Percentiles rank a stretch among this genome's conserved stretches.
Conservation (phyloP, 2,888 invertebrate species). For the Caprella mutica region DNA sequence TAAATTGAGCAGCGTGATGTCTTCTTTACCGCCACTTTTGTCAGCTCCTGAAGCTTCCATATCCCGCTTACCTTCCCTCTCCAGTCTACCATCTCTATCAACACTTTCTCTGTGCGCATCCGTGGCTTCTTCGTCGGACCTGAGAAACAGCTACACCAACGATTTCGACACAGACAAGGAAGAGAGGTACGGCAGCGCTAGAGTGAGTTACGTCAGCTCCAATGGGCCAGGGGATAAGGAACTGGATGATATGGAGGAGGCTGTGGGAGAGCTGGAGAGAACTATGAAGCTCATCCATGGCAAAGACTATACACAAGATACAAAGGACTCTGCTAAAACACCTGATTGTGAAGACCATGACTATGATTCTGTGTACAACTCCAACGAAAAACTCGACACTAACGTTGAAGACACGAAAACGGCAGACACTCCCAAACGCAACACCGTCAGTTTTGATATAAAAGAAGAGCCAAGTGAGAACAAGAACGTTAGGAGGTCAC, state of each 20-base stretch:
- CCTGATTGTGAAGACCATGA: conserved; percentile 6
- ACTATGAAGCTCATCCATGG: conserved; percentile 3
- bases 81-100: conserved; percentile 2
- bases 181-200: too few relatives aligned
- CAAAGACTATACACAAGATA: not conserved
- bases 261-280: not conserved
- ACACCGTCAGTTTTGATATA: conserved; percentile 2
- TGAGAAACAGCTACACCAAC: too few relatives aligned
- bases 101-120: not conserved
- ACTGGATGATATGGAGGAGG: conserved; percentile 4
- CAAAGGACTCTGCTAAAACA: too few relatives aligned
- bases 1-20: too few relatives aligned
- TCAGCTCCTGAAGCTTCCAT: not conserved
- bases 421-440: not conserved
- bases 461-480: not conserved
- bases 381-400: not conserved
- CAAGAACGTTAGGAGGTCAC: not conserved
- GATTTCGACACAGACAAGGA: too few relatives aligned
- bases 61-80: not conserved
- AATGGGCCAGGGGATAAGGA: too few relatives aligned
- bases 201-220: too few relatives aligned
- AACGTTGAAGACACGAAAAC: not conserved
- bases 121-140: not conserved
- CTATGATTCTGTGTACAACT: conserved; percentile 5
- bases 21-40: not conserved